Base-by-base conservation (phyloP, 1,140 invertebrate genomes). In the Drosophila arawakana region DNA sequence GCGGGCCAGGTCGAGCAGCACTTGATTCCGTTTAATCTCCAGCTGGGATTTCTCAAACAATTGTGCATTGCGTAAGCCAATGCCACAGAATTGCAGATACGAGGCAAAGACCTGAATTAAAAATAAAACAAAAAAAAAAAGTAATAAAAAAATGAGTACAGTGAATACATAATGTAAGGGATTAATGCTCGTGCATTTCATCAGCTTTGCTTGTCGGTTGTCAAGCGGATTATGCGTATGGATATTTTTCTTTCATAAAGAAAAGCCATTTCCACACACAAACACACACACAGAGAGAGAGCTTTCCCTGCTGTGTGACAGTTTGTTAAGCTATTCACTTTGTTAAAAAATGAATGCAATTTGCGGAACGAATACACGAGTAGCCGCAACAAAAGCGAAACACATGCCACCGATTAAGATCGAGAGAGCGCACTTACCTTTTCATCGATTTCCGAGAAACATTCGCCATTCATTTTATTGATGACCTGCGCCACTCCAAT, bases 401-500 rank as follows among this genome's bases (percentile, higher is more conserved):
- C 9, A 34, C n/a, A 35, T 35, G 30, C 18, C 35, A 47, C 9
- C 30, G 62, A 59, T 65, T 39, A 66, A 47, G 61, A 60, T 41
- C 43, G 43, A 30, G 18, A 21, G 18, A 21, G 18, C 18, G 18
- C 18, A 83, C 89, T 88, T 76, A 92, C 92, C 93, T 98, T 96
- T 93, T 98, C 97, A 92, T 99, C 98, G 89, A 96, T 96, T 68
- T 94, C 92, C 15, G 96, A 97, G 93, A 98, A 95, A 84, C 95
- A 94, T 70, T 94, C 94, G 82, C 96, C 96, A 82, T 95, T 95
- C 78, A 96, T 94, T 94, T 99, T 99, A 93, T 99, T 99, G 92
- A 99, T 98, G 68, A 98, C 97, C 94, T 99, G 98, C 15, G 98
- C 98, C 15, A 99, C 98, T 0, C 98, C 98, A 68, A 99, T 96